Percentiles rank a stretch among this genome's conserved stretches.
phyloP scores from a whole-genome alignment of 1,140 invertebrate genomes.

The Pogonus chalceus region DNA sequence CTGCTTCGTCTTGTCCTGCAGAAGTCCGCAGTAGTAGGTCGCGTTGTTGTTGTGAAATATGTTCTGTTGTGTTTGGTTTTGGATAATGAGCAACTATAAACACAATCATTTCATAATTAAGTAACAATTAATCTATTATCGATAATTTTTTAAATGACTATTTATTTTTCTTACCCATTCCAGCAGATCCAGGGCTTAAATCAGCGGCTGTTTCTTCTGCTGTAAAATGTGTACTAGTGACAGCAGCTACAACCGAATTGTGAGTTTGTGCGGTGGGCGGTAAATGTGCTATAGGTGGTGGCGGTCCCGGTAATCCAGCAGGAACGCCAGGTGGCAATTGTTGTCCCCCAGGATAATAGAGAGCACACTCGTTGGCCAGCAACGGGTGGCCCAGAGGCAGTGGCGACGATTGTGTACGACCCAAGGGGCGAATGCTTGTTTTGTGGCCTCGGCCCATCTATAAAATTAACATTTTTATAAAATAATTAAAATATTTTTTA shows the following conservation, averaged over 20 bases:
- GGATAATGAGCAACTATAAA: too few relatives aligned
- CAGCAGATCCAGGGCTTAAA: background rate
- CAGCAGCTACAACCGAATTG: background rate
- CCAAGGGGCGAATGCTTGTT: constrained; percentile 57
- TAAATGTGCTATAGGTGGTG: constrained; percentile 43
- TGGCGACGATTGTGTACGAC: constrained; percentile 87
- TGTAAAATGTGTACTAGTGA: background rate
- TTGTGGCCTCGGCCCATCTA: constrained; percentile 7
- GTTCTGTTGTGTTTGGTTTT: background rate
- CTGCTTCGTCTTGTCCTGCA: constrained; percentile 50
- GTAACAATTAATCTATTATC: too few relatives aligned
- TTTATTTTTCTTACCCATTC: too few relatives aligned
- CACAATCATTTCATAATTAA: too few relatives aligned
- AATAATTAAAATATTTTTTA: too few relatives aligned
- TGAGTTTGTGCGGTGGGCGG: constrained; percentile 54
- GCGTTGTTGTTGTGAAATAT: background rate
- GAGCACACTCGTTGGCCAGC: constrained; percentile 52
- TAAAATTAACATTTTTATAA: background rate
- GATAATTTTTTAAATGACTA: too few relatives aligned
- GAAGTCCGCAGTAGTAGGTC: constrained; percentile 35
- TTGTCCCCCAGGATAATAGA: constrained; percentile 27
- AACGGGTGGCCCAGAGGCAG: constrained; percentile 89
- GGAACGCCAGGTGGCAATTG: constrained; percentile 26
- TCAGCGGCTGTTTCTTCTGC: background rate
- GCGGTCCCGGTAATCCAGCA: constrained; percentile 16